Percentiles rank a stretch among this genome's conserved stretches.
phyloP scores from a whole-genome alignment of 2,888 invertebrate genomes.

The Ichneumoninae sp. region DNA sequence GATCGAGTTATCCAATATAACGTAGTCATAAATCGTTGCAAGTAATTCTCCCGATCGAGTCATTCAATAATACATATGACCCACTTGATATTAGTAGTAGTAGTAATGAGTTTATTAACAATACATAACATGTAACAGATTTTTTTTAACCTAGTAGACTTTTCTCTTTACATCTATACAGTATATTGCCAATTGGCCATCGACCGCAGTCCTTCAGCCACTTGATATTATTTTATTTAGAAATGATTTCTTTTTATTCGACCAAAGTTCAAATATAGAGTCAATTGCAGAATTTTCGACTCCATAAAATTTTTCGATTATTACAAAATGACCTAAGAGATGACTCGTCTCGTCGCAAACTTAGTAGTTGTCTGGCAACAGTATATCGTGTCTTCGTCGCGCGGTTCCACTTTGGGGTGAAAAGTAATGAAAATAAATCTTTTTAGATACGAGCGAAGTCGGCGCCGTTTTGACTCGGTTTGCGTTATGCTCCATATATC shows the following conservation, averaged over 20 bases:
- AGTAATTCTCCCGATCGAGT: background rate
- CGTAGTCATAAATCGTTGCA: background rate
- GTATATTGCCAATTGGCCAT: too few species aligned
- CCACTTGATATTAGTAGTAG: background rate
- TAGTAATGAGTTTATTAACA: too few species aligned
- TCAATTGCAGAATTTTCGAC: background rate
- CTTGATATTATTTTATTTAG: background rate
- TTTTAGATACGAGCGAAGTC: conserved; percentile 56
- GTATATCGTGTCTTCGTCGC: conserved; percentile 9
- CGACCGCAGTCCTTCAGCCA: too few species aligned
- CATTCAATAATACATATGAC: background rate
- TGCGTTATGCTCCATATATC: conserved; percentile 59
- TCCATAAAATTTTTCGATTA: background rate
- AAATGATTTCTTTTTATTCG: background rate
- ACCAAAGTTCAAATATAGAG: background rate
- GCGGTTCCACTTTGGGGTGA: conserved; percentile 21
- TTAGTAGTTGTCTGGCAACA: conserved; percentile 2
- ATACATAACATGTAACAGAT: too few species aligned
- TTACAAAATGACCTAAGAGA: background rate
- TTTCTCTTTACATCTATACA: too few species aligned
- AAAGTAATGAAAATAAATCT: conserved; percentile 59
- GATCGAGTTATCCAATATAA: background rate
- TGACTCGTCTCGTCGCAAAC: background rate
- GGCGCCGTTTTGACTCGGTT: conserved; percentile 62
- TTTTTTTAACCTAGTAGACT: too few species aligned